These are phyloP conservation scores for Agrypnus murinus DNA, from an alignment of 2,888 invertebrate genomes.

Conservation along the genomic window DNA sequence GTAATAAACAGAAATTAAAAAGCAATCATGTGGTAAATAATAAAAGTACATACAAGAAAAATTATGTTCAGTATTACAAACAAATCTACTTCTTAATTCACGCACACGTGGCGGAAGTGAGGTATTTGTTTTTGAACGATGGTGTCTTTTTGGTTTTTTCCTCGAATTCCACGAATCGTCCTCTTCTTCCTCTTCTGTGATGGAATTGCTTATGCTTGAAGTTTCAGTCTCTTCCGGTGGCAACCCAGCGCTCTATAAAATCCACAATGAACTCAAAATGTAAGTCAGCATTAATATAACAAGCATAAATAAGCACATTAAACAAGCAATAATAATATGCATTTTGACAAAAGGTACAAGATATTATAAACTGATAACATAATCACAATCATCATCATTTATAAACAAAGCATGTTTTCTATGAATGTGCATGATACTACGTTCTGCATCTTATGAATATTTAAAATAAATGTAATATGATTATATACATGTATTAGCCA, in stretches of 20 bases:
- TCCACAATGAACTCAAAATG: not conserved
- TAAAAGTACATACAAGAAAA: constrained; percentile 59
- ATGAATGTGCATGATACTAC: too few relatives aligned
- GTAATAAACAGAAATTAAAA: constrained; percentile 17
- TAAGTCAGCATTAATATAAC: not conserved
- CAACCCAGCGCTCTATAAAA: constrained; percentile 31
- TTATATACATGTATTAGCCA: too few relatives aligned
- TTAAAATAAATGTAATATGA: too few relatives aligned
- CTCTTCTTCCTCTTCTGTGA: constrained; percentile 64
- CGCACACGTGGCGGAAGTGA: constrained; percentile 58
- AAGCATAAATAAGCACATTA: too few relatives aligned
- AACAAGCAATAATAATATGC: too few relatives aligned
- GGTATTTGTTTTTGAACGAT: constrained; percentile 48
- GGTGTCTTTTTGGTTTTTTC: constrained; percentile 57
- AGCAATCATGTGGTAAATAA: constrained; percentile 4
- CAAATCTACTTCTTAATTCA: constrained; percentile 65
- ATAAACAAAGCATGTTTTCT: too few relatives aligned
- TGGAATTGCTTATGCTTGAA: constrained; percentile 62
- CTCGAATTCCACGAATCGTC: constrained; percentile 64
- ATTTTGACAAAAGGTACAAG: too few relatives aligned
- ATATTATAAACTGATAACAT: too few relatives aligned
- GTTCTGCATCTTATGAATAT: too few relatives aligned
- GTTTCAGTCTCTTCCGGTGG: constrained; percentile 58
- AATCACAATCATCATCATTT: too few relatives aligned
- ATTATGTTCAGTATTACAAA: constrained; percentile 60